These are phyloP conservation scores for Hippocampus zosterae DNA, from an alignment of 2,113 vertebrate genomes.

Conservation along the genomic window DNA sequence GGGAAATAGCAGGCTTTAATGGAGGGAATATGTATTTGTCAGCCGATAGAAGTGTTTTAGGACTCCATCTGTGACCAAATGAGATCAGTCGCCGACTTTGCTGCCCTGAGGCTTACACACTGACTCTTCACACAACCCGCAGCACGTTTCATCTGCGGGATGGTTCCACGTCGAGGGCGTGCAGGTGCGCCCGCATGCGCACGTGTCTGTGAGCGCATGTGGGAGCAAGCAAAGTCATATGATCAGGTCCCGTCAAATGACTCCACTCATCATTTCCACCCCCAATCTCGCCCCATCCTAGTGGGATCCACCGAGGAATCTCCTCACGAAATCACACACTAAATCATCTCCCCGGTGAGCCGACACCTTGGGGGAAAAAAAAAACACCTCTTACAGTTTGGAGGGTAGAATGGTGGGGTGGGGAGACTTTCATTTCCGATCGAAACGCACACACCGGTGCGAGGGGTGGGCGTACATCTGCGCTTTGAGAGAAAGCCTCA, in stretches of 20 bases:
- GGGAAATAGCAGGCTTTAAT: neutral
- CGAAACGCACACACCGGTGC: slow-evolving; percentile 23
- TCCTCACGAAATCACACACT: slow-evolving; percentile 51
- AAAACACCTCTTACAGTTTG: slow-evolving; percentile 38
- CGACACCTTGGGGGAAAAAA: slow-evolving; percentile 32
- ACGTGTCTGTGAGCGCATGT: neutral
- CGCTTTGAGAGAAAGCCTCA: neutral
- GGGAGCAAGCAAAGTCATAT: slow-evolving; percentile 36
- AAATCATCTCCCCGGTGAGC: slow-evolving; percentile 51
- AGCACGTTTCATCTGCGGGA: slow-evolving; percentile 54
- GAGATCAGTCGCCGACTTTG: slow-evolving; percentile 63
- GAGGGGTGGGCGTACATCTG: neutral
- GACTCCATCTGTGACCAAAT: slow-evolving; percentile 66
- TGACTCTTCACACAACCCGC: slow-evolving; percentile 54
- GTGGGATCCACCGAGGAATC: slow-evolving; percentile 53
- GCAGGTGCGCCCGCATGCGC: slow-evolving; percentile 7
- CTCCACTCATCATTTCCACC: slow-evolving; percentile 22
- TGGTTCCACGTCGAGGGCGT: slow-evolving; percentile 6
- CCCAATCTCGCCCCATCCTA: slow-evolving; percentile 39
- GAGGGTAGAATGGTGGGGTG: neutral
- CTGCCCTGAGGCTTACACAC: slow-evolving; percentile 61
- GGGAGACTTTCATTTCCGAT: slow-evolving; percentile 47
- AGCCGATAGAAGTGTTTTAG: slow-evolving; percentile 61
- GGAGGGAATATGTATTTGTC: slow-evolving; percentile 54
- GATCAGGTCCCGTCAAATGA: slow-evolving; percentile 51